Conservation (phyloP, 2,888 invertebrate species). For the Cordilura impudica region DNA sequence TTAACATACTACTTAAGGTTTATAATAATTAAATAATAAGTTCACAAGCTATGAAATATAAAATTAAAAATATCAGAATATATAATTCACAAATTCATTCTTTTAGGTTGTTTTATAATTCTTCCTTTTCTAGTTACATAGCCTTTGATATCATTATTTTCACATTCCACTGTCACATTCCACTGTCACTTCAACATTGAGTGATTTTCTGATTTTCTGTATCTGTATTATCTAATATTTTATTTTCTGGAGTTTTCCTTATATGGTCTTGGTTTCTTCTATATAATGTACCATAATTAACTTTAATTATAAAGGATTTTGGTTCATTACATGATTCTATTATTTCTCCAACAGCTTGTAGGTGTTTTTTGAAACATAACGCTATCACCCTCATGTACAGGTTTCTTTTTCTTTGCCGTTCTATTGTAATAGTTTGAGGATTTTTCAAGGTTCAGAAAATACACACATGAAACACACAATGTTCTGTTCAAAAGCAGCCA, state of each 20-base stretch:
- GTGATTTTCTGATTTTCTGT: no score
- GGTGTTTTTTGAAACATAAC: background rate
- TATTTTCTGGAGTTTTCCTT: constrained; percentile 22
- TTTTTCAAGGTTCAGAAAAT: no score
- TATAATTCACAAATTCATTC: constrained; percentile 14
- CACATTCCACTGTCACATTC: background rate
- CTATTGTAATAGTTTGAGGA: background rate
- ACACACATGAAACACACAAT: no score
- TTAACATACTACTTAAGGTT: no score
- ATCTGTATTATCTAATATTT: background rate
- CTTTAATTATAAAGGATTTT: background rate
- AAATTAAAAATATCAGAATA: no score
- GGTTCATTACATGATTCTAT: no score
- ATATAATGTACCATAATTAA: background rate
- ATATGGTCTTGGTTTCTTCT: background rate
- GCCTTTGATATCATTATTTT: constrained; percentile 2
- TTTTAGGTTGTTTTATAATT: constrained; percentile 15
- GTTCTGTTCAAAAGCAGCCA: no score
- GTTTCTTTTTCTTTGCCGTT: background rate
- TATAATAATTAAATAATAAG: no score
- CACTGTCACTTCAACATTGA: no score
- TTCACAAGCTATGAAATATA: no score
- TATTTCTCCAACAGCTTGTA: background rate
- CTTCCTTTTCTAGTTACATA: constrained; percentile 18
- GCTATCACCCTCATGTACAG: background rate